Evolutionary conservation across 2,797 vertebrate genomes (phyloP), one percentile per base, ranked within the genome.

Genomic region (Lacerta agilis): DNA sequence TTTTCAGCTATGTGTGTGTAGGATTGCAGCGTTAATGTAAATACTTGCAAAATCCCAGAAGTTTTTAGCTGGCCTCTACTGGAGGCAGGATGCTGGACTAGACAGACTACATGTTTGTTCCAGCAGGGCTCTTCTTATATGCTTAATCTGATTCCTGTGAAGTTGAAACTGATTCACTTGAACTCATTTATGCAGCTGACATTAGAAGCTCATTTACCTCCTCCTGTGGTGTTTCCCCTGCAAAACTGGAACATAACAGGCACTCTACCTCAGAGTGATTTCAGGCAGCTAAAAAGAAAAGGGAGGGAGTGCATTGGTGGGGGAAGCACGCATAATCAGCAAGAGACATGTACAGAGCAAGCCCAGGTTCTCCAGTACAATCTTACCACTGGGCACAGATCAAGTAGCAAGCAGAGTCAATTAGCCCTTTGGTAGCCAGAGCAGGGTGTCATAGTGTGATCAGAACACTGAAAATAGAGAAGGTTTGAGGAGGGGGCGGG

Each of bases 401-500:
- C 78, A 90, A 84, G 78, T 36, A 81, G 77, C 69, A 69, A 81
- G 75, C 82, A 87, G 33, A 64, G 81, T 1, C 45, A 81, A 75
- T 77, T 81, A 85, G 72, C 86, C 81, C 83, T 81, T n/a, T n/a
- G 41, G 38, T 36, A 2, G 58, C 71, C 87, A 61, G 80, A 86
- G 67, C 72, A 89, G 80, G 0, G 64, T 43, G 58, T 33, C 88
- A 27, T 17, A 17, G 25, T 36, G 69, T 79, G 84, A 75, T 90
- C 38, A 83, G 87, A 89, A 92, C 90, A 86, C 90, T 89, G 88
- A 71, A 89, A 87, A 85, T 38, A 92, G 86, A 58, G 88, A 91
- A 82, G 85, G 25, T 82, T 36, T n/a, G 7, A 33, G 79, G 5
- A 7, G 45, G 17, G 58, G 41, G 43, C 20, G 71, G 5, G 55